Base-by-base conservation (phyloP, 2,797 vertebrate species). In the Anguilla obscura region DNA sequence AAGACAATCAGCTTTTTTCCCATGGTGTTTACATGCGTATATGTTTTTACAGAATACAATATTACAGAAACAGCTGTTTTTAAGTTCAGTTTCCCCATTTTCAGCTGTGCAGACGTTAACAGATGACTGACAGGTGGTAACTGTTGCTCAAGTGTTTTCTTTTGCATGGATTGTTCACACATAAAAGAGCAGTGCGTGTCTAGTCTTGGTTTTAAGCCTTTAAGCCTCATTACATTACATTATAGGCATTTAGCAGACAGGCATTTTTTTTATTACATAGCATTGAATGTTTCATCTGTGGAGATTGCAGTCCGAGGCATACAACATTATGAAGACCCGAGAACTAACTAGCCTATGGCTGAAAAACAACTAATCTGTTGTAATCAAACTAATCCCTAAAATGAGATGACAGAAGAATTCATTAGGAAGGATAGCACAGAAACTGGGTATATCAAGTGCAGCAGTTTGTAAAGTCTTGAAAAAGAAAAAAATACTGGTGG, bases 341-440 rank as follows among this genome's bases (percentile, higher is more conserved):
- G 12, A 16, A 76, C 27, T 30, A 76, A 45, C 76, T 45, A 45
- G 40, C 40, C 40, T 80, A 80, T 80, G 76, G 76, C 7, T 27
- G 71, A 76, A 76, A 76, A 76, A 33, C 14, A 30, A 76, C n/a
- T 14, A 52, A 52, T 52, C 40, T 45, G 40, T 45, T 45, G 40
- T 45, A 45, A 76, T 30, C 8, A 33, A 76, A 30, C 71, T 76
- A 6, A 76, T 33, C 6, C 7, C 2, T 33, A 30, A 76, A 5
- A 16, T 80, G 76, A 48, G 76, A 80, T 10, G 30, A 80, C 33
- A 80, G 16, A 80, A 80, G 4, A 80, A 48, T 48, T 76, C 71
- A 76, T 76, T 80, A 80, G 45, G 36, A 80, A 80, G 14, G 76
- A 80, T 48, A 45, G 76, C 18, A 48, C 4, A 80, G 36, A 80